Base-by-base conservation (phyloP, 2,888 invertebrate species). In the Sinhomidia bicolor region DNA sequence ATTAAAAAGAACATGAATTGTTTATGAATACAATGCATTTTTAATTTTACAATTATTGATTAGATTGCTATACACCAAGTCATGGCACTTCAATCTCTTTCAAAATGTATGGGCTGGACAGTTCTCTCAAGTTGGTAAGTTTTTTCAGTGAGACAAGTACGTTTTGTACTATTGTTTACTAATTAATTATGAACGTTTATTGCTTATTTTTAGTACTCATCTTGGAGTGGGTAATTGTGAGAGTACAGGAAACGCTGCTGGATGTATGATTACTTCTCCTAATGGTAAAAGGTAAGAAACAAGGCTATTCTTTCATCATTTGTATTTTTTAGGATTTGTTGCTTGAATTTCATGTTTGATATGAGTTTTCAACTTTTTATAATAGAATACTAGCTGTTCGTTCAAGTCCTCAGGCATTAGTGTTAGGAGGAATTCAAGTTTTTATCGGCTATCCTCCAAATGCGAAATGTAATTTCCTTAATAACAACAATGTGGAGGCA, bases 41-140 rank as follows among this genome's bases (percentile, higher is more conserved):
- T n/a, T n/a, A n/a, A n/a, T 86, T 36, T 17, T 47, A 65, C n/a
- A n/a, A n/a, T n/a, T 9, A 54, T 26, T 90, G 92, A 92, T 7
- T 93, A 96, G 96, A 98, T 98, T 89, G 97, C 98, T 93, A 98
- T 98, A 92, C 99, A 99, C 94, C 98, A 99, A 94, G 97, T 99
- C 93, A 96, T 96, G 76, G 97, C 98, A 0, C 96, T 98, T 12
- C 97, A 98, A 93, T 96, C 96, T 82, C 95, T 99, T 90, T 98
- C 98, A 0, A 97, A 98, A 92, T 96, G 97, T 92, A 98, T 99
- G 97, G 98, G 98, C 10, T 99, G 99, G 99, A 97, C 98, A 93
- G 96, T 97, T 85, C 94, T 99, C 78, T 97, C 98, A 6, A 97
- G 97, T 93, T 98, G 89, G 91, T 90, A 84, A 84, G 81, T 68